Conservation (phyloP, 2,888 invertebrate genomes). For the Cantharis nigra region DNA sequence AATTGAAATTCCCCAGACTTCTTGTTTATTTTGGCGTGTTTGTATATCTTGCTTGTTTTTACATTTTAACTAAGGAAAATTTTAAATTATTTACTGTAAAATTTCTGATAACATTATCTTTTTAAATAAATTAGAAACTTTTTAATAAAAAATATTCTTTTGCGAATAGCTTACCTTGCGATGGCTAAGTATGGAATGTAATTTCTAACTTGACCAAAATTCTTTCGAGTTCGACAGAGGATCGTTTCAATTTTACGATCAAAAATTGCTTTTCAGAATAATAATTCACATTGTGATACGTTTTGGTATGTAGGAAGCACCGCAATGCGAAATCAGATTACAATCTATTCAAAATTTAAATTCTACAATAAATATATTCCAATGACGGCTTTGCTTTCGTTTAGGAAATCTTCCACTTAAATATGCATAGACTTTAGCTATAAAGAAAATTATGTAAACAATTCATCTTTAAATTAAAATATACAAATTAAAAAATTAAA, state of each 20-base stretch:
- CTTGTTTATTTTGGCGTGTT: constrained; percentile 2
- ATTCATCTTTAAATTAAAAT: constrained; percentile 4
- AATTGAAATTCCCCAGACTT: constrained; percentile 2
- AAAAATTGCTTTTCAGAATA: constrained; percentile 27
- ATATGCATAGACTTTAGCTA: constrained; percentile 9
- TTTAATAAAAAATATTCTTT: neutral
- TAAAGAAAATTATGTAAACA: constrained; percentile 12
- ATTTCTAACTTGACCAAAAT: constrained; percentile 9
- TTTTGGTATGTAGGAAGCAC: constrained; percentile 25
- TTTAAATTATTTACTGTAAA: neutral
- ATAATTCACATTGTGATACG: constrained; percentile 26
- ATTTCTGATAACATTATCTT: neutral
- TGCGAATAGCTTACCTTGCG: neutral
- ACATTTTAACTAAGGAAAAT: neutral
- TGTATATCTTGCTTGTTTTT: neutral
- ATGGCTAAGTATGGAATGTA: constrained; percentile 3
- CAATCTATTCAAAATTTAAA: constrained; percentile 25
- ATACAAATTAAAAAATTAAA: neutral
- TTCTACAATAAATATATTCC: constrained; percentile 21
- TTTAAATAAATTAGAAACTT: neutral
- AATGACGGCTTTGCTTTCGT: constrained; percentile 15
- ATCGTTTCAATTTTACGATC: constrained; percentile 26
- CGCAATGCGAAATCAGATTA: constrained; percentile 22
- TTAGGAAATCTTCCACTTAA: constrained; percentile 12
- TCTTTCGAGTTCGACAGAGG: constrained; percentile 16